Base-by-base conservation (phyloP, 2,113 vertebrate genomes). In the Megalops atlanticus region DNA sequence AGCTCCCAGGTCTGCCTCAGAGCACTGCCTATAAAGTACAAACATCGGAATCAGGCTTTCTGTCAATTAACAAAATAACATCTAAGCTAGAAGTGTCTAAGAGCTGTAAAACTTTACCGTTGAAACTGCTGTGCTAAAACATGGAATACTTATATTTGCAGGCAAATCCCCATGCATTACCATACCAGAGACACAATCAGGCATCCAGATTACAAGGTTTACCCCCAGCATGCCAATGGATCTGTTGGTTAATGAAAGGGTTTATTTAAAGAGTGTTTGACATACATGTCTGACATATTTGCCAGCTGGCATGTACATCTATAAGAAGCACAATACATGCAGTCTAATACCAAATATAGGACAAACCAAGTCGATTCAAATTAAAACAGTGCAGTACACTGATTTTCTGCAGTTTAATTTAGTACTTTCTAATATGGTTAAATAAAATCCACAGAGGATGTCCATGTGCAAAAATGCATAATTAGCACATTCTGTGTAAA, bases 181-280 rank as follows among this genome's bases (percentile, higher is more conserved):
- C 58, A 64, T 64, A 64, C 58, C 58, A 64, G 58, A 64, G 58
- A 64, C 31, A 10, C n/a, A n/a, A 64, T 64, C n/a, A 64, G 31
- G 31, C n/a, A 31, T 64, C 58, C 11, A 64, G 58, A 64, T 64
- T n/a, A 64, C n/a, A 31, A 64, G 58, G n/a, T 7, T 64, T 64
- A 64, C 24, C 24, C 8, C n/a, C 58, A 64, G 31, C 58, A 64
- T 31, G n/a, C 58, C n/a, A 4, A n/a, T 41, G 38, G 21, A 41
- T 74, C 40, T 41, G 40, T 93, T 92, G 92, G 93, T 90, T 94
- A 90, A 89, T 91, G 90, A 90, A 92, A 83, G 78, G 88, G 85
- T 49, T 76, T 45, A 49, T 45, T 27, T 52, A 76, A 49, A 76
- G 16, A 52, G 40, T 4, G 31, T 76, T 76, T 47, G 74, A 49